These are phyloP conservation scores for Drosophila auraria DNA, from an alignment of 1,140 invertebrate species.

Conservation along the genomic window DNA sequence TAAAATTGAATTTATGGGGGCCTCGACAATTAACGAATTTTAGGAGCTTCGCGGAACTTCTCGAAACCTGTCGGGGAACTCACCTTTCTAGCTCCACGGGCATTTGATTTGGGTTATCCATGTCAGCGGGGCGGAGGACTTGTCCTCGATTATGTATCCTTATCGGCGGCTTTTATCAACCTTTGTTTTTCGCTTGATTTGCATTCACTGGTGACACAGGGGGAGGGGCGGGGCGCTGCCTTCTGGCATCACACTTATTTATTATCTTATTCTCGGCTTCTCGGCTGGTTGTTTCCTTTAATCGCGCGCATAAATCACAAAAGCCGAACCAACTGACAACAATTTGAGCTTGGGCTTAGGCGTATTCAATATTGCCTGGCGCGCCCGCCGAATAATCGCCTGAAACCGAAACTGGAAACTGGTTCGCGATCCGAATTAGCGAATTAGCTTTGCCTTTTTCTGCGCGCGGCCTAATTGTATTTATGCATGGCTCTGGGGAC, in stretches of 20 bases:
- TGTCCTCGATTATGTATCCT: constrained; percentile 40
- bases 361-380: constrained; percentile 51
- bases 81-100: constrained; percentile 79
- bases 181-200: constrained; percentile 53
- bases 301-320: constrained; percentile 74
- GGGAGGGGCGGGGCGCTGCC: constrained; percentile 17
- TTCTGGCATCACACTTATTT: constrained; percentile 57
- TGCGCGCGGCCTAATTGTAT: constrained; percentile 41
- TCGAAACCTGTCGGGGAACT: constrained; percentile 17
- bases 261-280: constrained; percentile 37
- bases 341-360: constrained; percentile 62
- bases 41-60: background rate
- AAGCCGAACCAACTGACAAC: constrained; percentile 49
- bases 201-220: constrained; percentile 53
- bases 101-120: constrained; percentile 78
- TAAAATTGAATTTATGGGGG: constrained; percentile 23
- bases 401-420: constrained; percentile 59
- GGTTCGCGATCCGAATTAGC: constrained; percentile 60
- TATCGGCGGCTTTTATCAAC: constrained; percentile 47
- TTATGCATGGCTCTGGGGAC: constrained; percentile 37
- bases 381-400: constrained; percentile 30
- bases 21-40: constrained; percentile 11
- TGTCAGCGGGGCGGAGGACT: constrained; percentile 19
- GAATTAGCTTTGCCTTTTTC: constrained; percentile 56
- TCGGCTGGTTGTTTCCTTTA: constrained; percentile 60